Conservation (phyloP, 1,140 invertebrate species). For the Proctacanthus coquilletti region DNA sequence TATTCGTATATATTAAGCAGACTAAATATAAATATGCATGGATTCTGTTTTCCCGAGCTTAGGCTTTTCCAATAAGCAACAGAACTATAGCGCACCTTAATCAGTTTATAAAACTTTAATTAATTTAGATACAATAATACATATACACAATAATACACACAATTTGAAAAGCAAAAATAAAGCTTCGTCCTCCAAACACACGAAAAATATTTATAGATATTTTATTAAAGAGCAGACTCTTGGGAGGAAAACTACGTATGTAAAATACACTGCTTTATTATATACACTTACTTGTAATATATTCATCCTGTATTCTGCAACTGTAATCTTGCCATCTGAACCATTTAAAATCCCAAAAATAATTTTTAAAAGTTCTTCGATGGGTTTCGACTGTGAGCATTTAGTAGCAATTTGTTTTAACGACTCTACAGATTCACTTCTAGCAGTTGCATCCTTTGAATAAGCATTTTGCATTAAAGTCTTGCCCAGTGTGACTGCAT, state of each 20-base stretch:
- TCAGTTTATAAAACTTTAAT: no score
- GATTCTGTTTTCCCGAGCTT: no score
- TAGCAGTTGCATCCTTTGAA: slow-evolving; percentile 65
- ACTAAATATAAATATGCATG: no score
- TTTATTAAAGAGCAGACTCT: background rate
- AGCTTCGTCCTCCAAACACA: background rate
- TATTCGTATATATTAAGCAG: no score
- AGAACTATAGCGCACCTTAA: no score
- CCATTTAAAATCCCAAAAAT: slow-evolving; percentile 77
- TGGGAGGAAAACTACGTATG: background rate
- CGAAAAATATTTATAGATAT: background rate
- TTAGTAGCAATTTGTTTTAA: slow-evolving; percentile 53
- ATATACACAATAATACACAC: no score
- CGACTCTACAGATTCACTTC: slow-evolving; percentile 52
- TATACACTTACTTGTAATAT: slow-evolving; percentile 52
- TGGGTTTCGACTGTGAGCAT: slow-evolving; percentile 48
- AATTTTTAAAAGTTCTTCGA: slow-evolving; percentile 53
- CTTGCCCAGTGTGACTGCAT: slow-evolving; percentile 67
- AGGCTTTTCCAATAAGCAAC: no score
- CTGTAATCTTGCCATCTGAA: slow-evolving; percentile 80
- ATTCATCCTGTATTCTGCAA: slow-evolving; percentile 73
- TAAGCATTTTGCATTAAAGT: slow-evolving; percentile 60
- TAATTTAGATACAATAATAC: no score
- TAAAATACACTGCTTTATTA: slow-evolving; percentile 4
- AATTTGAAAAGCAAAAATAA: background rate